Evolutionary conservation across 2,797 vertebrate species (phyloP).

Genomic region (Enteromius treurensis): DNA sequence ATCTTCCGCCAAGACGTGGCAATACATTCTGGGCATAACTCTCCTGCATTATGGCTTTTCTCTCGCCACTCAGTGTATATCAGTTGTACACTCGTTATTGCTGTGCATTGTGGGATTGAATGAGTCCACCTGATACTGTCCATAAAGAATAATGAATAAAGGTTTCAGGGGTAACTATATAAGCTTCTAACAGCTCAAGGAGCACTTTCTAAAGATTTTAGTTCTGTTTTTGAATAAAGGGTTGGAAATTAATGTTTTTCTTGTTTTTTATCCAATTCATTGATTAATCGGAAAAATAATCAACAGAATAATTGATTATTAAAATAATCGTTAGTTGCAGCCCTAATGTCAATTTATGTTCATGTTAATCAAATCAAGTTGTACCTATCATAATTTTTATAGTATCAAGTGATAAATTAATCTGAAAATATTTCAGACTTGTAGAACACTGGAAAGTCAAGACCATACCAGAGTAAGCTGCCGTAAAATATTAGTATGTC

Average conservation of each 20-base stretch:
- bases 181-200: too few relatives aligned
- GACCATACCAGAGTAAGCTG: not conserved
- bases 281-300: too few relatives aligned
- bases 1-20: not conserved
- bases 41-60: not conserved
- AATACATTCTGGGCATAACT: not conserved
- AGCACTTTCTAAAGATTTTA: too few relatives aligned
- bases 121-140: not conserved
- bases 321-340: too few relatives aligned
- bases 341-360: not conserved
- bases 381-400: not conserved
- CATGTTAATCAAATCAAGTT: not conserved
- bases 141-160: too few relatives aligned
- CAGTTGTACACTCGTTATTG: not conserved
- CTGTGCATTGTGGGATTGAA: not conserved
- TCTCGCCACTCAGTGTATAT: not conserved
- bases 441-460: not conserved
- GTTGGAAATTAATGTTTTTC: too few relatives aligned
- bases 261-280: too few relatives aligned
- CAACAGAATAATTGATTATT: too few relatives aligned
- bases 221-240: too few relatives aligned
- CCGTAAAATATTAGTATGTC: not conserved
- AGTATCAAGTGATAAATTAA: not conserved
- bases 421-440: not conserved
- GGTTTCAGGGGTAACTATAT: not conserved